These are phyloP conservation scores for Oreortyx pictus DNA, from an alignment of 2,797 vertebrate species.

Conservation along the genomic window DNA sequence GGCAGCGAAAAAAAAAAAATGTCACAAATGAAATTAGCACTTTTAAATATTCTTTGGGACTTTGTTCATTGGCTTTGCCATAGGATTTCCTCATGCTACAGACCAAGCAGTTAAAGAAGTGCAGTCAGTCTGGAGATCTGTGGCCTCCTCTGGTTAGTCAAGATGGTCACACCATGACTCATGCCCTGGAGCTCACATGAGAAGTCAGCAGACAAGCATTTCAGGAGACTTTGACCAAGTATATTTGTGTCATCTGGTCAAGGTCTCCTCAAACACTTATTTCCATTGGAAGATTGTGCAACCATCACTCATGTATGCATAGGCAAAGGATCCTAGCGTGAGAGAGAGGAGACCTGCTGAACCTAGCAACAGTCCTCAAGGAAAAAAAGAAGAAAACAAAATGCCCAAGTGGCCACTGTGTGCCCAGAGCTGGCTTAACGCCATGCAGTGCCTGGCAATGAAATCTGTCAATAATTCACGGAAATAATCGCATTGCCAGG, in stretches of 20 bases:
- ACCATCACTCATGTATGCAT: background rate
- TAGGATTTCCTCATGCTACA: background rate
- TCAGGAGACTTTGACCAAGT: conserved; percentile 20
- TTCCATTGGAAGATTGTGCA: background rate
- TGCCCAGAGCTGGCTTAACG: background rate
- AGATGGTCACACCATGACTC: background rate
- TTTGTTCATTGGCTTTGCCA: background rate
- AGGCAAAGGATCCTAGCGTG: background rate
- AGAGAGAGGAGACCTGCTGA: background rate
- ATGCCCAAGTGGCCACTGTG: fast-evolving
- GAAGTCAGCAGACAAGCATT: conserved; percentile 19
- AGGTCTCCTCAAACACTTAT: background rate
- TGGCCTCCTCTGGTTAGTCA: background rate
- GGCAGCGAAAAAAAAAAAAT: background rate
- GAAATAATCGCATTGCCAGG: background rate
- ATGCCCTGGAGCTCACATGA: conserved; percentile 12
- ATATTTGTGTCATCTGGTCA: conserved; percentile 26
- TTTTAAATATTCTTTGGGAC: background rate
- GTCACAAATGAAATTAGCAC: background rate
- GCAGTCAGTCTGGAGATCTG: conserved; percentile 3
- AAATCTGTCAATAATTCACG: conserved; percentile 16
- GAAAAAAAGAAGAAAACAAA: background rate
- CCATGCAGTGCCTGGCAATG: background rate
- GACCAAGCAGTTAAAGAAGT: background rate
- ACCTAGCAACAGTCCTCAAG: background rate